These are phyloP conservation scores for Enoplosus armatus DNA, from an alignment of 2,797 vertebrate species.

Conservation along the genomic window DNA sequence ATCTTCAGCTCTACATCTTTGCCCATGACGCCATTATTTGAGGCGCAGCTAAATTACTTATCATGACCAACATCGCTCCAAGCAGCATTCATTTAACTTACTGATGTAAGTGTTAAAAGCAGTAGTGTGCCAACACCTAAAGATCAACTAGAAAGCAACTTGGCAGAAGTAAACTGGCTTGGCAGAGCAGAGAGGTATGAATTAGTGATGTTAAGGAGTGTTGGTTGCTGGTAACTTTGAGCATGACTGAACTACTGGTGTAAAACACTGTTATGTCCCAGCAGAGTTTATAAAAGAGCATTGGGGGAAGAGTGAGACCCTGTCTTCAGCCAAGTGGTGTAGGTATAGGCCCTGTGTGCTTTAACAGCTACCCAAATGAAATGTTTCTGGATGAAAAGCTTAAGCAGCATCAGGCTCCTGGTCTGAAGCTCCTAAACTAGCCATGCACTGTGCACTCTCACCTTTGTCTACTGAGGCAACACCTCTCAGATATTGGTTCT, in stretches of 20 bases:
- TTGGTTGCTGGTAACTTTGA: conserved; percentile 8
- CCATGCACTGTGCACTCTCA: neutral
- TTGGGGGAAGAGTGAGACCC: neutral
- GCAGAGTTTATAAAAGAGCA: neutral
- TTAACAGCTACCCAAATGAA: neutral
- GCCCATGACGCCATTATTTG: conserved; percentile 44
- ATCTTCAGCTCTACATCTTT: conserved; percentile 65
- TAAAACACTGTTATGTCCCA: neutral
- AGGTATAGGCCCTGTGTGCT: no score
- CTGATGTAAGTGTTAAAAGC: neutral
- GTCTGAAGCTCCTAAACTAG: neutral
- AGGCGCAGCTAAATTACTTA: conserved; percentile 32
- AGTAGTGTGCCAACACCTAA: neutral
- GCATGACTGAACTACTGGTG: neutral
- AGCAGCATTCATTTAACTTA: conserved; percentile 13
- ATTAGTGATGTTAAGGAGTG: conserved; percentile 2
- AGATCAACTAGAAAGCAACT: conserved; percentile 5
- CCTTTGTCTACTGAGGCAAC: neutral
- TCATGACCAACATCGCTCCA: conserved; percentile 9
- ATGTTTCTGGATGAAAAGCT: conserved; percentile 2
- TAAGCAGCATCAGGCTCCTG: neutral
- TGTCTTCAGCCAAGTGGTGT: neutral
- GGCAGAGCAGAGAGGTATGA: conserved; percentile 1
- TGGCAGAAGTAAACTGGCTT: conserved; percentile 18
- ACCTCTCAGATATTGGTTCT: conserved; percentile 1